Base-by-base conservation (phyloP, 2,797 vertebrate genomes). In the Lophura swinhoii region DNA sequence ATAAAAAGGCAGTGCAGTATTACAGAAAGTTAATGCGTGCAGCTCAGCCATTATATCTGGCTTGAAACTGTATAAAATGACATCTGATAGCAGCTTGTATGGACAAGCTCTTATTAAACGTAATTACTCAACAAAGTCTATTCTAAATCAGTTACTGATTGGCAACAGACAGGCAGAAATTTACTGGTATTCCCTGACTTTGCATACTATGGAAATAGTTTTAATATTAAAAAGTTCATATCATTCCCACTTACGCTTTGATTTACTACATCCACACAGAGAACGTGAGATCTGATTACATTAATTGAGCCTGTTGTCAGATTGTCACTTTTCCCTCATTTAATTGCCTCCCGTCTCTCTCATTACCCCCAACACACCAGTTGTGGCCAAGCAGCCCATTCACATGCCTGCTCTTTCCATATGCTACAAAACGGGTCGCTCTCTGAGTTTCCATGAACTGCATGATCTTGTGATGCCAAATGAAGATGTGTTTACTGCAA, bases 221-320 rank as follows among this genome's bases (percentile, higher is more conserved):
- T 95, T 95, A 93, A 95, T 93, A 96, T 95, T 90, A 91, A 96
- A 90, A 95, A 72, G 55, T 37, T 83, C 43, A 14, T 87, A 82
- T 95, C 49, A 0, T 69, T 62, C 83, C 80, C 58, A 12, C 71
- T 41, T 74, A 6, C 1, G 24, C 83, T 93, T 92, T 93, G 91
- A 92, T 93, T 96, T 67, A 67, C 75, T 33, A 33, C 83, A 55
- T 67, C 43, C 56, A 31, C 10, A 60, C 69, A 76, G 35, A 29
- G 72, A 82, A 80, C 2, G 64, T 2, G 72, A 82, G 91, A 96
- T 91, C 90, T 90, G 92, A 95, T 94, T 93, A 75, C 66, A 6
- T 90, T 90, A 95, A 92, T 94, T 84, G 85, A 59, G 89, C 91
- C 5, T 67, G 91, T 94, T 95, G 94, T 93, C 93, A 94, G 95